Conservation (phyloP, 2,113 vertebrate species). For the Sarotherodon lohbergeri region DNA sequence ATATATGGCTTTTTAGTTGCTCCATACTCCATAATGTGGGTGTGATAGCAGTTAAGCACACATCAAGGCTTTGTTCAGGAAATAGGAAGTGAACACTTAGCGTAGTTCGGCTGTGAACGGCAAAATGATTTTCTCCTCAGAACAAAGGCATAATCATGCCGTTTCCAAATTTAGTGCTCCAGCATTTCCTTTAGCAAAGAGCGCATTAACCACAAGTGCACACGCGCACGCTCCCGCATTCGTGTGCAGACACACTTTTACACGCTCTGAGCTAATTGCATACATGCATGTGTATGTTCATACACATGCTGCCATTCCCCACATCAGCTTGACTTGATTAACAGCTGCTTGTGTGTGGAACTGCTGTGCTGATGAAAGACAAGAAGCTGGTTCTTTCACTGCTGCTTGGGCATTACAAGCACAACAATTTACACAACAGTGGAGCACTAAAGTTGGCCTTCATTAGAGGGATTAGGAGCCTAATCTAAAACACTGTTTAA, state of each 20-base stretch:
- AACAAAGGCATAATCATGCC: slow-evolving; percentile 27
- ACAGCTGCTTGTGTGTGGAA: slow-evolving; percentile 11
- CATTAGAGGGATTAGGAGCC: slow-evolving; percentile 60
- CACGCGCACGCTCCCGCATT: not conserved
- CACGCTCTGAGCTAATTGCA: slow-evolving; percentile 28
- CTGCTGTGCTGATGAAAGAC: slow-evolving; percentile 53
- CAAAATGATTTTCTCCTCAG: slow-evolving; percentile 35
- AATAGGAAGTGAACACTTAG: slow-evolving; percentile 47
- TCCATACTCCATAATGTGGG: slow-evolving; percentile 6
- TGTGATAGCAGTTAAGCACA: slow-evolving; percentile 18
- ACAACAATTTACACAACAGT: slow-evolving; percentile 56
- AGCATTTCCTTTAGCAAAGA: slow-evolving; percentile 29
- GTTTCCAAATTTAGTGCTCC: slow-evolving; percentile 10
- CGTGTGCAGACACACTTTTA: not conserved
- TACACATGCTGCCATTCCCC: not conserved
- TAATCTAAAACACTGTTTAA: slow-evolving; percentile 56
- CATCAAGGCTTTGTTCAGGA: slow-evolving; percentile 41
- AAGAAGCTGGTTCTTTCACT: slow-evolving; percentile 46
- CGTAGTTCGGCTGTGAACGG: not conserved
- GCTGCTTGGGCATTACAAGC: slow-evolving; percentile 19
- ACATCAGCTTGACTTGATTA: slow-evolving; percentile 58
- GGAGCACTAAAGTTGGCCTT: slow-evolving; percentile 47
- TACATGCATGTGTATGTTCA: not conserved
- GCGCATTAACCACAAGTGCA: slow-evolving; percentile 29
- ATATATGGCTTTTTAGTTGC: not conserved